Evolutionary conservation across 2,113 vertebrate species (phyloP).

Genomic region (Calypte anna): DNA sequence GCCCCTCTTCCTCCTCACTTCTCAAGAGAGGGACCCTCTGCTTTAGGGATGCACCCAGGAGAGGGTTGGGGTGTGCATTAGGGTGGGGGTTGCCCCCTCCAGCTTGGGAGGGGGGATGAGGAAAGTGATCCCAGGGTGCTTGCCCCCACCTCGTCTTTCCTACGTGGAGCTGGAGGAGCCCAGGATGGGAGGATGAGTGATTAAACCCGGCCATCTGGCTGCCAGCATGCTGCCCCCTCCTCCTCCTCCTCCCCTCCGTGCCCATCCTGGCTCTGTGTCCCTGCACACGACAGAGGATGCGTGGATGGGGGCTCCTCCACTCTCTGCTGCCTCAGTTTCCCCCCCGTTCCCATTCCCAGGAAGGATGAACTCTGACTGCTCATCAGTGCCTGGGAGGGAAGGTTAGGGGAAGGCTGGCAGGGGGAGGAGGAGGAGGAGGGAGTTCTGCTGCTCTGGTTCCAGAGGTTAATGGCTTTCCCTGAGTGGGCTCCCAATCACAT

Average conservation of each 20-base stretch:
- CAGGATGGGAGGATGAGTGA: not conserved
- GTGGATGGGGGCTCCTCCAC: fast-evolving
- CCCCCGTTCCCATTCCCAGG: not conserved
- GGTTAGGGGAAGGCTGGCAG: not conserved
- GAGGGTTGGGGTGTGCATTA: too few species aligned
- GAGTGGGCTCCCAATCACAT: slow-evolving; percentile 47
- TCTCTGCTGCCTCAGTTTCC: slow-evolving; percentile 7
- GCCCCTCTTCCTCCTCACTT: too few species aligned
- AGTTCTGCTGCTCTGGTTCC: not conserved
- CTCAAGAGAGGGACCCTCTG: too few species aligned
- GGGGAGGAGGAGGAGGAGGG: not conserved
- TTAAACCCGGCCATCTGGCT: slow-evolving; percentile 56
- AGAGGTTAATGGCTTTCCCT: slow-evolving; percentile 69
- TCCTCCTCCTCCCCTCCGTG: not conserved
- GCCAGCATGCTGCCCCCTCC: not conserved
- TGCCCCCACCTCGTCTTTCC: fast-evolving
- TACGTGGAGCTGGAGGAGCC: not conserved
- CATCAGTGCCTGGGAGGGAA: not conserved
- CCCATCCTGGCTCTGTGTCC: not conserved
- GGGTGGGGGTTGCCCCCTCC: fast-evolving
- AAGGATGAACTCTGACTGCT: not conserved
- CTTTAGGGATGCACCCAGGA: not conserved
- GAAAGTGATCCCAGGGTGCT: fast-evolving
- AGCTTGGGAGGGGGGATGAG: fast-evolving
- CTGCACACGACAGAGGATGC: not conserved